Evolutionary conservation across 2,888 invertebrate species (phyloP).

Genomic region (Drosophila infuscata): DNA sequence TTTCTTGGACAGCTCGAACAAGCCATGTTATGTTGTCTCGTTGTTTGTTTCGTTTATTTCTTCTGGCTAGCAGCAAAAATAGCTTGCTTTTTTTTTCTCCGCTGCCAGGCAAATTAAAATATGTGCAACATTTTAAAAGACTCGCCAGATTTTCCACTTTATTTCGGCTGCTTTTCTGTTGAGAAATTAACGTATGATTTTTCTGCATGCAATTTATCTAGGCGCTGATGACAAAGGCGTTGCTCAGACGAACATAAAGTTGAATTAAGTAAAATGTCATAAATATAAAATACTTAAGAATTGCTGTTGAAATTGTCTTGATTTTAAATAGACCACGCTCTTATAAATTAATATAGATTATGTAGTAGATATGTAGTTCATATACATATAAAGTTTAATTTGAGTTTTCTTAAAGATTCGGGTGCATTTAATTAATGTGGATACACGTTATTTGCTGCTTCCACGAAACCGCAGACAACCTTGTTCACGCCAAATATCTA

Average conservation of each 20-base stretch:
- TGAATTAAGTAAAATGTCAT: conserved; percentile 32
- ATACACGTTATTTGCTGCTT: conserved; percentile 24
- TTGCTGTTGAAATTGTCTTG: background rate
- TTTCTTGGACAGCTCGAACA: conserved; percentile 50
- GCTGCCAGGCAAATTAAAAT: conserved; percentile 39
- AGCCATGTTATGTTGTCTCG: conserved; percentile 47
- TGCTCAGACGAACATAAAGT: conserved; percentile 31
- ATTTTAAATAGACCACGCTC: conserved; percentile 1
- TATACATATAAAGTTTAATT: background rate
- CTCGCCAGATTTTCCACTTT: conserved; percentile 20
- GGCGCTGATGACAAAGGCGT: conserved; percentile 8
- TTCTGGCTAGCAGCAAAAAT: conserved; percentile 14
- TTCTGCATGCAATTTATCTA: conserved; percentile 24
- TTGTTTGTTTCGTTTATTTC: conserved; percentile 41
- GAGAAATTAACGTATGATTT: conserved; percentile 7
- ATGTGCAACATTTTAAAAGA: conserved; percentile 35
- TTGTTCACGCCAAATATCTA: conserved; percentile 55
- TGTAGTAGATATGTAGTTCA: background rate
- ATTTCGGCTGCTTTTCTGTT: conserved; percentile 20
- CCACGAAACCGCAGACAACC: conserved; percentile 50
- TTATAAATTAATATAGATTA: background rate
- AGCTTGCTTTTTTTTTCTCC: conserved; percentile 4
- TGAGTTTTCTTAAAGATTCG: background rate
- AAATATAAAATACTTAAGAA: background rate
- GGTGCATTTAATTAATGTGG: conserved; percentile 26